Evolutionary conservation across 1,140 invertebrate species (phyloP).

Genomic region (Cydia strobilella): DNA sequence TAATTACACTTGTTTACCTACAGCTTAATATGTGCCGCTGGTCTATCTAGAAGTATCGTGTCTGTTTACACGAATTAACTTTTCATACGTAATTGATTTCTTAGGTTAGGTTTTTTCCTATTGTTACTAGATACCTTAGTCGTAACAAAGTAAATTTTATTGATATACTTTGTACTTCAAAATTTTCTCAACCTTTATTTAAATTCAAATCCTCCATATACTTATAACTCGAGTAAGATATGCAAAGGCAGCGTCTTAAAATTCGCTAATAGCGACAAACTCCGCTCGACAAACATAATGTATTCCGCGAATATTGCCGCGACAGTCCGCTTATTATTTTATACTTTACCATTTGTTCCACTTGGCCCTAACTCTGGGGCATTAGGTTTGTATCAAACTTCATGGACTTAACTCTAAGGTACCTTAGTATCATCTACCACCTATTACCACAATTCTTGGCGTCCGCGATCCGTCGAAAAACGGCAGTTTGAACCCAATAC

Average conservation of each 20-base stretch:
- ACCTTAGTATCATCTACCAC: no score
- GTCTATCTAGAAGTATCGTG: no score
- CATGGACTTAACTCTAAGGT: no score
- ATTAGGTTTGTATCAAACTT: not conserved
- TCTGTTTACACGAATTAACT: no score
- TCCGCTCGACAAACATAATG: conserved; percentile 55
- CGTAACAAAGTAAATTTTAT: not conserved
- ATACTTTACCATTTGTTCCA: conserved; percentile 55
- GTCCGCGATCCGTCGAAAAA: no score
- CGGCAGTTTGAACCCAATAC: no score
- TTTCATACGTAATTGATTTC: no score
- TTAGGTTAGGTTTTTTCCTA: no score
- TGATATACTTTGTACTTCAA: not conserved
- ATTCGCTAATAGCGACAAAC: conserved; percentile 30
- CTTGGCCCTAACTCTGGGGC: conserved; percentile 38
- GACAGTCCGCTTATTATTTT: conserved; percentile 69
- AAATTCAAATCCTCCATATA: conserved; percentile 24
- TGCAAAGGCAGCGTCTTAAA: conserved; percentile 28
- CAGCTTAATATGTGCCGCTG: no score
- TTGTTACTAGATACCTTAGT: no score
- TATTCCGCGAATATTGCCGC: conserved; percentile 74
- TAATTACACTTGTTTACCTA: no score
- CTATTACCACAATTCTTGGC: no score
- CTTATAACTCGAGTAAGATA: conserved; percentile 24
- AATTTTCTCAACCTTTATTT: conserved; percentile 3